Base-by-base conservation (phyloP, 2,113 vertebrate genomes). In the Harpagus bidentatus region DNA sequence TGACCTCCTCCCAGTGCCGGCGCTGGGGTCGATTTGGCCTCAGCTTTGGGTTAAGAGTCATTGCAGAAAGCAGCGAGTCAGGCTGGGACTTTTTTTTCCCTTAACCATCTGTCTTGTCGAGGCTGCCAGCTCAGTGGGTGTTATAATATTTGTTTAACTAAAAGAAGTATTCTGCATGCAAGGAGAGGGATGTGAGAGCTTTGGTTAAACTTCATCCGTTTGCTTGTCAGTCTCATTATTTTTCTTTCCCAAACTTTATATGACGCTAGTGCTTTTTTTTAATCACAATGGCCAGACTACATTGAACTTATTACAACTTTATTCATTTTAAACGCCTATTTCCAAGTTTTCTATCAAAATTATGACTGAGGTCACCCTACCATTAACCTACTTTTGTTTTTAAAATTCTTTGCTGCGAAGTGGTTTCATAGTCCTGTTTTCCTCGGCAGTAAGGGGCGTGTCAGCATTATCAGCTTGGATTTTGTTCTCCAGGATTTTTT, bases 41-140 rank as follows among this genome's bases (percentile, higher is more conserved):
- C 66, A 42, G 77, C 73, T 76, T 21, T 11, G 7, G 73, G 66
- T 89, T 40, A 55, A 59, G 55, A 85, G 71, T 43, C 48, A 25
- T 36, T 50, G 61, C 62, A 73, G 78, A 73, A 65, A 89, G 65
- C 50, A 38, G 36, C 9, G 62, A 72, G 16, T 7, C 11, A 58
- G 77, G 13, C 26, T 34, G 71, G 34, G 22, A 28, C 31, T 31
- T 34, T 58, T 85, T 86, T 71, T 74, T 4, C 71, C 70, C 70
- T 87, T 31, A 80, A 19, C 90, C 82, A 88, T 94, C 94, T 95
- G 91, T 40, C 56, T 28, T 22, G 43, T 7, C 11, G 53, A 88
- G 53, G 21, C 62, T 95, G 77, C 77, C 95, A 97, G 34, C 65
- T 73, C 42, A 22, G 16, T 14, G 19, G 48, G 5, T 50, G 4